phyloP scores from a whole-genome alignment of 30 jellyfish, hydroid and myxozoan species.

The Pelagia noctiluca region DNA sequence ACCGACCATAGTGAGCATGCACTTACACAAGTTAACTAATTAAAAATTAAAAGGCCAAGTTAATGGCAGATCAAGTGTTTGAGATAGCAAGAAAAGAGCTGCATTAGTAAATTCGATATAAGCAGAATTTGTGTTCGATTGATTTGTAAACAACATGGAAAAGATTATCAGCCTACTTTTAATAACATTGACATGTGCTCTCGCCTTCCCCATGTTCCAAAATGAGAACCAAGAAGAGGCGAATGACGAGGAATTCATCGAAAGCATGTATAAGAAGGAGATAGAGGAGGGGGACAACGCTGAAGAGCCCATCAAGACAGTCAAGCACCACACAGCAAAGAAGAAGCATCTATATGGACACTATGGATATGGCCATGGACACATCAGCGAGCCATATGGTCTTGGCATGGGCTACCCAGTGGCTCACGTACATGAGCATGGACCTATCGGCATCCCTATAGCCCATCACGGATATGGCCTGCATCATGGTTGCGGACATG shows the following conservation, averaged over 20 bases:
- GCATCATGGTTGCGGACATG: constrained; percentile 12
- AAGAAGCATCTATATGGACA: constrained; percentile 44
- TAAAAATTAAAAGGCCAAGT: no score
- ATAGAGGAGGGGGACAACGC: constrained; percentile 71
- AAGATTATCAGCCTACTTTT: no score
- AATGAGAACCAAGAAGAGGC: constrained; percentile 33
- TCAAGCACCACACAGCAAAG: constrained; percentile 50
- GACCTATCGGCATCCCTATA: neutral
- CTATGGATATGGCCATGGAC: neutral
- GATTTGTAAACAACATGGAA: no score
- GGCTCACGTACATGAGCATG: neutral
- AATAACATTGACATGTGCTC: no score
- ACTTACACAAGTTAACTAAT: no score
- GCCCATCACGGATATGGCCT: neutral
- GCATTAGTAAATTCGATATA: no score
- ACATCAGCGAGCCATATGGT: neutral
- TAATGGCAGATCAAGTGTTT: no score
- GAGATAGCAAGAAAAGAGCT: no score
- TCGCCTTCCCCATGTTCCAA: constrained; percentile 4
- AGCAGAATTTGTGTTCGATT: no score
- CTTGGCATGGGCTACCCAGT: neutral
- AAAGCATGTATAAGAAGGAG: constrained; percentile 54
- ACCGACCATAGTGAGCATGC: no score
- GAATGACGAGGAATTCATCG: constrained; percentile 33
- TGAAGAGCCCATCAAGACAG: constrained; percentile 13